phyloP scores from a whole-genome alignment of 1,140 invertebrate genomes.

The Musca domestica region DNA sequence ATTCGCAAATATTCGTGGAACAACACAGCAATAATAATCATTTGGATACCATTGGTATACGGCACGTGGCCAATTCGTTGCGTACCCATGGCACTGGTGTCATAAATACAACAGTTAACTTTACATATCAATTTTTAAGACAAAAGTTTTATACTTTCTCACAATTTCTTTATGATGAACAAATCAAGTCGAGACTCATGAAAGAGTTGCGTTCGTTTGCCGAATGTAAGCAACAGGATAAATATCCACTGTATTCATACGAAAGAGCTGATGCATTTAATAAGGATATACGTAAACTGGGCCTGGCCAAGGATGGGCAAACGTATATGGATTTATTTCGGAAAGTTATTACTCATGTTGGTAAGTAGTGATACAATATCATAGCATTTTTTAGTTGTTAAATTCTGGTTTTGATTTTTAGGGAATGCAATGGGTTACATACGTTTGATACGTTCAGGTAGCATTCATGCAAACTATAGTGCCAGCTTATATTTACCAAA shows the following conservation, averaged over 20 bases:
- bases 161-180: conserved; percentile 97
- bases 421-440: conserved; percentile 97
- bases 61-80: conserved; percentile 96
- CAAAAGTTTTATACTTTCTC: conserved; percentile 95
- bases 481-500: conserved; percentile 88
- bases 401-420: conserved; percentile 34
- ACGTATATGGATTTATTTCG: conserved; percentile 93
- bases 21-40: conserved; percentile 89
- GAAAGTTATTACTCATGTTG: conserved; percentile 89
- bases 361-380: conserved; percentile 55
- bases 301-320: conserved; percentile 75
- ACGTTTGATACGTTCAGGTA: conserved; percentile 89
- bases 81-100: conserved; percentile 96
- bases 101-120: conserved; percentile 96
- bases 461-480: conserved; percentile 87
- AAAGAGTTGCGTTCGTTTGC: conserved; percentile 81
- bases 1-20: conserved; percentile 96
- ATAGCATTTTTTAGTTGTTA: conserved; percentile 7
- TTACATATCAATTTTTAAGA: conserved; percentile 93
- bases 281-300: conserved; percentile 85
- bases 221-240: conserved; percentile 56
- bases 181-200: conserved; percentile 92
- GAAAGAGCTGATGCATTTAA: conserved; percentile 95
- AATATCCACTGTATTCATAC: conserved; percentile 70
- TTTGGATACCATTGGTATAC: conserved; percentile 93